These are phyloP conservation scores for Epizoanthus scotinus DNA, from an alignment of 92 coral and sea anemone genomes.

Conservation along the genomic window DNA sequence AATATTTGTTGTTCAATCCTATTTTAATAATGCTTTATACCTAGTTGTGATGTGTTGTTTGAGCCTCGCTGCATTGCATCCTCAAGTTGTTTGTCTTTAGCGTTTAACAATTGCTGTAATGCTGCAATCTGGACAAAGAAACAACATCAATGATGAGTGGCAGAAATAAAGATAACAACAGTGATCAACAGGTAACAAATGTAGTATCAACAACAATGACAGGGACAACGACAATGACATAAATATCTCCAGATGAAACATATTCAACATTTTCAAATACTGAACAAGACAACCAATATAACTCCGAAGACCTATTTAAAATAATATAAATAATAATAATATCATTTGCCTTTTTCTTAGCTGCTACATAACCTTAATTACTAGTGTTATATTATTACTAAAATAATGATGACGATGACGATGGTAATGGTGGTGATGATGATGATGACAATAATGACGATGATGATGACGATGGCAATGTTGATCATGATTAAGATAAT, in stretches of 20 bases:
- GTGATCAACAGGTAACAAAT: too few relatives aligned
- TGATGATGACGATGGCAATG: conserved; percentile 18
- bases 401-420: neutral
- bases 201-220: neutral
- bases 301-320: too few relatives aligned
- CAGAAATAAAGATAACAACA: neutral
- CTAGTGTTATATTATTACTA: too few relatives aligned
- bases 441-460: neutral
- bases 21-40: conserved; percentile 33
- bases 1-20: too few relatives aligned
- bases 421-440: neutral
- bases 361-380: too few relatives aligned
- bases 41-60: conserved; percentile 56
- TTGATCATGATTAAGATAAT: neutral
- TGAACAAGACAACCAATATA: too few relatives aligned
- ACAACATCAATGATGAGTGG: neutral
- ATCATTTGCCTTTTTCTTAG: neutral
- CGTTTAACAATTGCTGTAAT: conserved; percentile 65
- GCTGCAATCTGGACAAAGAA: conserved; percentile 58
- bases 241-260: too few relatives aligned
- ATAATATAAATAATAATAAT: too few relatives aligned
- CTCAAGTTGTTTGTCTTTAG: conserved; percentile 74
- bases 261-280: too few relatives aligned
- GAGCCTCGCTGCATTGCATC: conserved; percentile 62
- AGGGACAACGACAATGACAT: too few relatives aligned